Percentiles rank a stretch among this genome's conserved stretches.
Conservation (phyloP, 2,888 invertebrate species). For the Antheraea assamensis region DNA sequence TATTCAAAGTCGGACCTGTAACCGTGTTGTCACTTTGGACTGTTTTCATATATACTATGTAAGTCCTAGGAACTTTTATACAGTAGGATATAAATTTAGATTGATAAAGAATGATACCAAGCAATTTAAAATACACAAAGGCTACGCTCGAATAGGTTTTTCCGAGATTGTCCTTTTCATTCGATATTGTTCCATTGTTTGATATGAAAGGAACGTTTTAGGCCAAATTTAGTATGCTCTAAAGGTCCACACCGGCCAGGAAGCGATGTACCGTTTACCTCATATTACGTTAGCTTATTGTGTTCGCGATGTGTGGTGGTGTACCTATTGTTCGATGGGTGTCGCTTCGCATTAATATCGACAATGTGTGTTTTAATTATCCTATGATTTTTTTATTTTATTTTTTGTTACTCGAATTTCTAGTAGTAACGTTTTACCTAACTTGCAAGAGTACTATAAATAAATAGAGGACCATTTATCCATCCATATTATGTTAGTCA, state of each 20-base stretch:
- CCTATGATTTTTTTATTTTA: background rate
- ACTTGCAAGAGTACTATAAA: background rate
- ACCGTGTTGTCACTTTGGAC: conserved; percentile 1
- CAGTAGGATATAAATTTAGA: background rate
- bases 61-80: conserved; percentile 6
- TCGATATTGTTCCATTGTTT: conserved; percentile 16
- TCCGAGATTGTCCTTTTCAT: background rate
- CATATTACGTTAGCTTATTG: conserved; percentile 69
- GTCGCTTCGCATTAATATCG: conserved; percentile 60
- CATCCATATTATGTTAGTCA: background rate
- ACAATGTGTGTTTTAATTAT: conserved; percentile 29
- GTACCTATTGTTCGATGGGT: conserved; percentile 64
- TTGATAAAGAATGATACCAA: background rate
- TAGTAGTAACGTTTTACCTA: background rate
- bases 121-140: background rate
- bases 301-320: conserved; percentile 49
- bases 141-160: conserved; percentile 12
- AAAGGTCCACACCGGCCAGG: conserved; percentile 54
- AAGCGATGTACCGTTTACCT: conserved; percentile 70
- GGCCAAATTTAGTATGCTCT: conserved; percentile 61
- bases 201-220: conserved; percentile 42
- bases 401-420: too few species aligned
- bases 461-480: background rate
- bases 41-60: conserved; percentile 9
- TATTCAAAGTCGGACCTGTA: conserved; percentile 12